Percentiles rank a stretch among this genome's conserved stretches.
Conservation (phyloP, 2,888 invertebrate species). For the Caenorhabditis macrosperma region DNA sequence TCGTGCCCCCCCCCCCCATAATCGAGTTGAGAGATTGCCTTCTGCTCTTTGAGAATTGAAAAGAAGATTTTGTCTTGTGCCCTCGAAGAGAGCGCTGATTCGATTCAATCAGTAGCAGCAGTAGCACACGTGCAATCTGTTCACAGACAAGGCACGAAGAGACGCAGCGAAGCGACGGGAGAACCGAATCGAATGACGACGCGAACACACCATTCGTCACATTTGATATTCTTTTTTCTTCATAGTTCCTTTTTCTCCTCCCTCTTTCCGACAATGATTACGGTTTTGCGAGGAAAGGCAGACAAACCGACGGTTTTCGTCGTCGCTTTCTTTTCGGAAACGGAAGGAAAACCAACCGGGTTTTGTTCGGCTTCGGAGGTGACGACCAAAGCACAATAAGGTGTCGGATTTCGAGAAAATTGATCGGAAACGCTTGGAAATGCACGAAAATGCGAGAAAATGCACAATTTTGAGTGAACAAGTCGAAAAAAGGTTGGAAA, state of each 20-base stretch:
- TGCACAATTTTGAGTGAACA: no score
- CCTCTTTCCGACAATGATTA: slow-evolving; percentile 4
- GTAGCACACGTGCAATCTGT: slow-evolving; percentile 53
- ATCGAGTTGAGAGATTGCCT: slow-evolving; percentile 43
- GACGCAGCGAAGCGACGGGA: slow-evolving; percentile 17
- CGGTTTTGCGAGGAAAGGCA: background rate
- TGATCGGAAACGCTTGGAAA: slow-evolving; percentile 5
- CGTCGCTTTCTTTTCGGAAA: background rate
- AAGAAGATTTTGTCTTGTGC: background rate
- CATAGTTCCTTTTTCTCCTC: slow-evolving; percentile 1
- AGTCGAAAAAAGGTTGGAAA: background rate
- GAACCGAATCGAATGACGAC: no score
- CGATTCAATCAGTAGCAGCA: slow-evolving; percentile 37
- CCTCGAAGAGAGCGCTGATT: slow-evolving; percentile 22
- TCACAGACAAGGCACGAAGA: background rate
- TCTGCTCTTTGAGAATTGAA: slow-evolving; percentile 41
- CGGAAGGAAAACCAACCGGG: no score
- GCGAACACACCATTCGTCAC: no score
- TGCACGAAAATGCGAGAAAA: slow-evolving; percentile 6
- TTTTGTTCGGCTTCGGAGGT: no score
- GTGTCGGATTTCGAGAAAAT: slow-evolving; percentile 27
- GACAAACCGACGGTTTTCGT: background rate
- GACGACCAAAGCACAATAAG: slow-evolving; percentile 7
- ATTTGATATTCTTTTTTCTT: slow-evolving; percentile 13
- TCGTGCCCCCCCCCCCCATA: slow-evolving; percentile 38